Evolutionary conservation across 2,797 vertebrate genomes (phyloP), one percentile per base, ranked within the genome.

Genomic region (Odontamblyopus rebecca): DNA sequence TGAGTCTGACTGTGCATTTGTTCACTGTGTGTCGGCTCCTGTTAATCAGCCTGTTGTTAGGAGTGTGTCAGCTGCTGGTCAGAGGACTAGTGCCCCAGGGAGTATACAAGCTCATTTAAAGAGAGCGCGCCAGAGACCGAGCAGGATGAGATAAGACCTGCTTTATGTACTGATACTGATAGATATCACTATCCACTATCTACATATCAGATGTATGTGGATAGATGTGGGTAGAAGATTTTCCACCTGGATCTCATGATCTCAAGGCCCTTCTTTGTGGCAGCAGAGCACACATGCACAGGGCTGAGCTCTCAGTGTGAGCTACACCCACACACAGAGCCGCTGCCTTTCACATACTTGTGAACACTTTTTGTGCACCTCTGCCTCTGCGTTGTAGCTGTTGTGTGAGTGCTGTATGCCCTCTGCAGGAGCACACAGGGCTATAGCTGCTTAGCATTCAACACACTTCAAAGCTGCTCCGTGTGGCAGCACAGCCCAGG

Each of bases 331-430:
- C 86, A 74, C 64, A 60, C 71, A 67, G 69, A 66, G 72, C 77
- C 44, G 15, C 65, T 83, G 85, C 72, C 85, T 89, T 86, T 97
- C 87, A 96, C 96, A 95, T 87, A 73, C 84, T 75, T 81, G 79
- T 38, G 61, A 74, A 82, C 63, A 65, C 63, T 65, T 64, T 64
- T 65, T 65, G n/a, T 65, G 41, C 64, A 72, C 69, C 78, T 69
- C 80, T 78, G 61, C 71, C 71, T 70, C 50, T 30, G 11, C 41
- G 68, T 81, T 67, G 70, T 73, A 77, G n/a, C 3, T 23, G 78
- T 85, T 90, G 78, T 86, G 72, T 86, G 78, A 61, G 38, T 73
- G 79, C 82, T 79, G 72, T 72, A 72, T 79, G 85, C 78, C 82
- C 79, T 83, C 82, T 75, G 75, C 86, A 80, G 69, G 38, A 73